phyloP scores from a whole-genome alignment of 2,113 vertebrate genomes.

The Chauna torquata region DNA sequence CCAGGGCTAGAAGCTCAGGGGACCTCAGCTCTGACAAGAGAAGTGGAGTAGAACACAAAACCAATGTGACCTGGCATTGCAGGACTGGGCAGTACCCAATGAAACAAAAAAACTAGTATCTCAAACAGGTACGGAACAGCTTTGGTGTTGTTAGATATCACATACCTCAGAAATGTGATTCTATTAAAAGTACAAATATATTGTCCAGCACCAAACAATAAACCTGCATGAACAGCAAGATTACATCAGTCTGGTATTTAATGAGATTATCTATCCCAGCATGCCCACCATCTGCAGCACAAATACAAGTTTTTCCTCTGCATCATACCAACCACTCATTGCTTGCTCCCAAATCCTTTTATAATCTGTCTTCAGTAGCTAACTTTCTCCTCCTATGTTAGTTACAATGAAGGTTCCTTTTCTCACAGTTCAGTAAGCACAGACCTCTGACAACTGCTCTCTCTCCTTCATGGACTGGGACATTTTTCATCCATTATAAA shows the following conservation, averaged over 20 bases:
- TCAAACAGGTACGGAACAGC: not conserved
- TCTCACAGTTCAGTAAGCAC: not conserved
- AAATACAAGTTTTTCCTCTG: not conserved
- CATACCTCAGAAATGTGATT: not conserved
- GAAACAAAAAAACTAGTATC: not conserved
- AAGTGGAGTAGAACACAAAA: not conserved
- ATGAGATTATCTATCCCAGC: not conserved
- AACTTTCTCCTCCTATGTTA: not conserved
- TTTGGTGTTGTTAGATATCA: not conserved
- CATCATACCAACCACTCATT: not conserved
- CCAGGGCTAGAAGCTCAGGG: not conserved
- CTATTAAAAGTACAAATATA: not conserved
- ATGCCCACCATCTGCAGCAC: not conserved
- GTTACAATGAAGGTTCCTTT: not conserved
- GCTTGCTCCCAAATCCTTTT: not conserved
- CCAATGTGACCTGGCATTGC: fast-evolving
- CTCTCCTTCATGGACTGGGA: not conserved
- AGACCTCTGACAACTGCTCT: not conserved
- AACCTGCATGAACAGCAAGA: not conserved
- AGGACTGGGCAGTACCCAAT: not conserved
- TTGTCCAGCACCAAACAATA: not conserved
- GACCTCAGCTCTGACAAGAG: not conserved
- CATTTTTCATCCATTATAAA: not conserved
- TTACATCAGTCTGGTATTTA: not conserved
- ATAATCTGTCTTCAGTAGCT: not conserved